Conservation (phyloP, 2,888 invertebrate species). For the Pemphredon lugubris region DNA sequence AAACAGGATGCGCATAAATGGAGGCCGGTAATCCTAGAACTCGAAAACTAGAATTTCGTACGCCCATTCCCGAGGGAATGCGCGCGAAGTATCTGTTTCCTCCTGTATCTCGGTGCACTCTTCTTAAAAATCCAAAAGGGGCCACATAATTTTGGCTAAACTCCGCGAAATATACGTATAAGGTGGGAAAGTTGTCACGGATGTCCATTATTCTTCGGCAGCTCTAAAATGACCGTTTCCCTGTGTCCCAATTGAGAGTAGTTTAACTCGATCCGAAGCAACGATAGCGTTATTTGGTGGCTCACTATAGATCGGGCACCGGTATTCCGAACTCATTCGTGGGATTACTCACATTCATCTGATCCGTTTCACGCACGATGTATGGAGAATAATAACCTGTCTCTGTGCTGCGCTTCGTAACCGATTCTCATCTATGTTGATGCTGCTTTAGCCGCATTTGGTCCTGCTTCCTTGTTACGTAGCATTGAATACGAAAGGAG, state of each 20-base stretch:
- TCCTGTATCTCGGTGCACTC: too few relatives aligned
- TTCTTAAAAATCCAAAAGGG: too few relatives aligned
- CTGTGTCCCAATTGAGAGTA: conserved; percentile 10
- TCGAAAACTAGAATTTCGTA: too few relatives aligned
- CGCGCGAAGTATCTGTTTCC: too few relatives aligned
- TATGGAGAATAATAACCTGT: conserved; percentile 36
- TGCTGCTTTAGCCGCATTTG: conserved; percentile 9
- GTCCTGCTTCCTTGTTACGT: conserved; percentile 10
- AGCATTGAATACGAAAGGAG: conserved; percentile 38
- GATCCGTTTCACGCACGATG: conserved; percentile 36
- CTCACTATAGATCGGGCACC: conserved; percentile 12
- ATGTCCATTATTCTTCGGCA: conserved; percentile 6
- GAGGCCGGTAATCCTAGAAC: too few relatives aligned
- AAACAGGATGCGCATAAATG: too few relatives aligned
- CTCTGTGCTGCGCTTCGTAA: conserved; percentile 18
- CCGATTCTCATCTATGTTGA: conserved; percentile 29
- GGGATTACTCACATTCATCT: conserved; percentile 28
- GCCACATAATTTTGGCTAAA: too few relatives aligned
- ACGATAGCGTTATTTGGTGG: conserved; percentile 2
- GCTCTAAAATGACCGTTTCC: conserved; percentile 9
- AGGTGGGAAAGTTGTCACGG: too few relatives aligned
- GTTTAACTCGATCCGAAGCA: conserved; percentile 4
- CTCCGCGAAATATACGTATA: too few relatives aligned
- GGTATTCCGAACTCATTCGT: conserved; percentile 9
- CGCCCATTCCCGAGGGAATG: too few relatives aligned